Base-by-base conservation (phyloP, 2,888 invertebrate genomes). In the Lampropteryx suffumata region DNA sequence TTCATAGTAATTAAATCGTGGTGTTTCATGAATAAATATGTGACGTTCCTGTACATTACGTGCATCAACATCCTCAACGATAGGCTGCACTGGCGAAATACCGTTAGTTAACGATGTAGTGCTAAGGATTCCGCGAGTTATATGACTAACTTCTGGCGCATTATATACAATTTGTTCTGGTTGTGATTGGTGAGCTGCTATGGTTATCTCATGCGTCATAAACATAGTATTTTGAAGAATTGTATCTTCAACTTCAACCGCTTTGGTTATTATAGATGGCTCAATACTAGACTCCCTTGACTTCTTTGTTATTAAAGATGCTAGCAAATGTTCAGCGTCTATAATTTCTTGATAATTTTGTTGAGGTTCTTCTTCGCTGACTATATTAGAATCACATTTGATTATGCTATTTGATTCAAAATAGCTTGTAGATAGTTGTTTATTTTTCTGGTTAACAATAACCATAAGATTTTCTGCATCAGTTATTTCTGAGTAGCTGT, bases 1-100 rank as follows among this genome's bases (percentile, higher is more conserved):
- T 49, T 82, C 81, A 21, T 75, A 64, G 56, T 82, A 81, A 52
- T 43, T 76, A 54, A 65, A 76, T 30, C 65, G 63, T 27, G 76
- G 76, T 3, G 68, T 51, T 64, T 81, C 79, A 26, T 65, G 67
- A 33, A 73, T 35, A 13, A 48, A 12, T 35, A 50, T 37, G 27
- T 50, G 47, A 41, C 50, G 26, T 24, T 43, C 56, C 40, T 47
- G 50, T 42, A 55, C 51, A 24, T 10, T 24, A 34, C 4, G 17
- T 33, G 39, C 11, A n/a, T 10, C 11, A 36, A 37, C 27, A 34
- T 36, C 9, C 47, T 61, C 48, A 26, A 17, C 17, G 7, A 42
- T 8, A 24, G 45, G 37, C 39, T 11, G 12, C 32, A 12, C 30
- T 46, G 37, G 32, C 14, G 34, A 14, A 29, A 40, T 29, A 26